A percentile compares a stretch with the other conserved stretches of the same genome.
Evolutionary conservation across 2,113 vertebrate species (phyloP).

Genomic region (Cromileptes altivelis): DNA sequence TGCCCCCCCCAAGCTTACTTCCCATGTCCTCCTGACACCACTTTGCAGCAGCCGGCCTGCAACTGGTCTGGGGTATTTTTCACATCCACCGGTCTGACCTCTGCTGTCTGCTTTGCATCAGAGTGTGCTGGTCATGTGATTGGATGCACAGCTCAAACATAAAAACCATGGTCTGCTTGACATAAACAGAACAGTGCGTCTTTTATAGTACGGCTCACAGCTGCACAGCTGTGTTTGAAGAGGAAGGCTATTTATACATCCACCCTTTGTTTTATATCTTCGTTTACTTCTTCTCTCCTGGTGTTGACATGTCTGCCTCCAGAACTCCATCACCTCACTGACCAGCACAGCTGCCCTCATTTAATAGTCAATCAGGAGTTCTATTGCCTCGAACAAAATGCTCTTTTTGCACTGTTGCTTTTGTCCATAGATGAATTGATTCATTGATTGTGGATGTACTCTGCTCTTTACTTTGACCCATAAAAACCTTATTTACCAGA

Average conservation of each 20-base stretch:
- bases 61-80: slow-evolving; percentile 38
- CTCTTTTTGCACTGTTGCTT: slow-evolving; percentile 19
- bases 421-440: slow-evolving; percentile 27
- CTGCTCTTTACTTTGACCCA: slow-evolving; percentile 19
- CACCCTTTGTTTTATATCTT: slow-evolving; percentile 57
- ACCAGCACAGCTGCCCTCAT: slow-evolving; percentile 10
- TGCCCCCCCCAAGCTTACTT: slow-evolving; percentile 49
- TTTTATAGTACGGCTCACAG: slow-evolving; percentile 49
- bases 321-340: slow-evolving; percentile 19
- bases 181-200: slow-evolving; percentile 43
- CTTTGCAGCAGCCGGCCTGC: slow-evolving; percentile 27
- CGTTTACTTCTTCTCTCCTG: slow-evolving; percentile 36
- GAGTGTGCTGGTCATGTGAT: slow-evolving; percentile 35
- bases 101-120: slow-evolving; percentile 31
- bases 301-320: slow-evolving; percentile 34
- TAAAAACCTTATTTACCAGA: slow-evolving; percentile 15
- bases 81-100: slow-evolving; percentile 19
- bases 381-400: neutral
- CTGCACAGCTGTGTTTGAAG: slow-evolving; percentile 63
- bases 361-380: neutral
- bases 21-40: slow-evolving; percentile 75
- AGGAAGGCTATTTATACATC: slow-evolving; percentile 58
- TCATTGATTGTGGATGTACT: slow-evolving; percentile 14
- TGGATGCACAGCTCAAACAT: slow-evolving; percentile 20
- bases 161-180: slow-evolving; percentile 21